phyloP scores from a whole-genome alignment of 2,888 invertebrate genomes.

The Cordilura impudica region DNA sequence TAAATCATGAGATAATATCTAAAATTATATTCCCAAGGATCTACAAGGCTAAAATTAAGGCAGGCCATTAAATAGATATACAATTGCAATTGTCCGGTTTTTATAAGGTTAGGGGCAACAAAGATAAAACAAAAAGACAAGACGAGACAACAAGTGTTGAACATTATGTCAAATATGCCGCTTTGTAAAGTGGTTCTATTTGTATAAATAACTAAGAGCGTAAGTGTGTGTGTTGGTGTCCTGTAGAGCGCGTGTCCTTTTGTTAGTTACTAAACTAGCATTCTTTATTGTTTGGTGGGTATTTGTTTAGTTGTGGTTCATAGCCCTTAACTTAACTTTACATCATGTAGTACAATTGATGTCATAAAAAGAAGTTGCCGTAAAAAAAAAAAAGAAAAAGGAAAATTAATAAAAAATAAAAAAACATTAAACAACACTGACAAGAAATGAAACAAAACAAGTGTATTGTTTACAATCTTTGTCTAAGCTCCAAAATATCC shows the following conservation, averaged over 20 bases:
- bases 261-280: constrained; percentile 32
- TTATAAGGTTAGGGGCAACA: neutral
- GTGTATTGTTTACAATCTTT: constrained; percentile 42
- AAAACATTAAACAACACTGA: constrained; percentile 7
- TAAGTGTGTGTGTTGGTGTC: constrained; percentile 33
- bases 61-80: constrained; percentile 31
- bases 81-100: constrained; percentile 15
- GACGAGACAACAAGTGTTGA: constrained; percentile 27
- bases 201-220: too few species aligned
- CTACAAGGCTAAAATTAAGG: constrained; percentile 6
- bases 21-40: constrained; percentile 30
- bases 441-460: constrained; percentile 11
- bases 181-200: neutral
- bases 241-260: constrained; percentile 60
- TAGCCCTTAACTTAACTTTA: constrained; percentile 42
- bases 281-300: constrained; percentile 8
- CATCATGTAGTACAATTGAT: constrained; percentile 43
- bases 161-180: constrained; percentile 3
- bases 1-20: constrained; percentile 42
- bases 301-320: constrained; percentile 44
- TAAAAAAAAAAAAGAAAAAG: too few species aligned
- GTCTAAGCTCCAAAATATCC: constrained; percentile 34
- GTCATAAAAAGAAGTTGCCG: constrained; percentile 50
- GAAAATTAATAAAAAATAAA: too few species aligned
- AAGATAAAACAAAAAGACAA: neutral